Base-by-base conservation (phyloP, 2,797 vertebrate species). In the Schizopygopsis pylzovi region DNA sequence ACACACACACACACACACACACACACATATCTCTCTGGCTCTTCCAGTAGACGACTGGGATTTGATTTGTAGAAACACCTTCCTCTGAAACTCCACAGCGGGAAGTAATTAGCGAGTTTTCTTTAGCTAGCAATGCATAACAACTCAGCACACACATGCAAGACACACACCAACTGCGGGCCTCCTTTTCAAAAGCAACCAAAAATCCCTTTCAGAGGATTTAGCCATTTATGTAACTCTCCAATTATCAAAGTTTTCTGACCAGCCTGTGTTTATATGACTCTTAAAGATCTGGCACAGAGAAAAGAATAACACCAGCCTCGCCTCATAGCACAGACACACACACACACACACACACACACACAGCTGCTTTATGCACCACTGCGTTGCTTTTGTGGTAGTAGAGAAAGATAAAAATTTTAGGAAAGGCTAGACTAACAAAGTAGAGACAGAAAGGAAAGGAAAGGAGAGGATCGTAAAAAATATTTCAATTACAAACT, bases 171-270 rank as follows among this genome's bases (percentile, higher is more conserved):
- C n/a, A n/a, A n/a, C n/a, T n/a, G n/a, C n/a, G 93, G 91, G 93
- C 93, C 91, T 93, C 91, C 82, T 92, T 94, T 94, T 92, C 90
- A 91, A 93, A 93, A 94, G 88, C 94, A 91, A 94, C 92, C 93
- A 93, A 91, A 88, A 94, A 94, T 91, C 93, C 92, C 88, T 81
- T 91, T 75, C 92, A 93, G 89, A 93, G 94, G 94, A 95, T 95
- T 96, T 95, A 94, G 91, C 92, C 93, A 94, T 94, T 95, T 95
- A 95, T 94, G 94, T 95, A 95, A 95, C 94, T 94, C 93, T 91
- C 94, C 94, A 96, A 96, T 95, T 96, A 95, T 94, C 94, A 94
- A 88, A 88, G 88, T 83, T 78, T 91, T 91, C 90, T 79, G 92
- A 90, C 90, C 92, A 93, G 92, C 89, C 92, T 92, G 92, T 95